A percentile compares a stretch with the other conserved stretches of the same genome.
Conservation (phyloP, 2,797 vertebrate species). For the Microctenopoma stevenorrisi region DNA sequence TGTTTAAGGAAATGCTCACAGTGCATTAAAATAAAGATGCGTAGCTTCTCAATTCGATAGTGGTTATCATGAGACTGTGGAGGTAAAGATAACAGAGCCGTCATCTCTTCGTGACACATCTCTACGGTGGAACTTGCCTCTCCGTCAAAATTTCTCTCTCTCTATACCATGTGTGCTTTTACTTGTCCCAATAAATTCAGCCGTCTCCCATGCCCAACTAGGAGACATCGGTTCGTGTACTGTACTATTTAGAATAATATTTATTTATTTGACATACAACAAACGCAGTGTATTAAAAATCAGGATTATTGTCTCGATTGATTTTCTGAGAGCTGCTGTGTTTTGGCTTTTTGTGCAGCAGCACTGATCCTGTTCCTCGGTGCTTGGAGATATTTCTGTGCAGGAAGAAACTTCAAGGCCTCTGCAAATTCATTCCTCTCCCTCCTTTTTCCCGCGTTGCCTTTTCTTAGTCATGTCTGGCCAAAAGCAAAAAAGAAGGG, state of each 20-base stretch:
- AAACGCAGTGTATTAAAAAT: no score
- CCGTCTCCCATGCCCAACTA: not conserved
- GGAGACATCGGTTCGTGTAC: no score
- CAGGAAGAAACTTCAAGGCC: slow-evolving; percentile 2
- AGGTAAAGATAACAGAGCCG: slow-evolving; percentile 29
- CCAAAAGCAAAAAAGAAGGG: slow-evolving; percentile 33
- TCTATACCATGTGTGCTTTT: slow-evolving; percentile 14
- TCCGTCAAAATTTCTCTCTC: slow-evolving; percentile 12
- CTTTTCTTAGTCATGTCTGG: slow-evolving; percentile 35
- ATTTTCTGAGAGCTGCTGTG: no score
- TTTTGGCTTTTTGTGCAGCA: no score
- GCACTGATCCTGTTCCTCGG: not conserved
- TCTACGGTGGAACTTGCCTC: slow-evolving; percentile 7
- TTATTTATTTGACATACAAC: no score
- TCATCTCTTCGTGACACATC: not conserved
- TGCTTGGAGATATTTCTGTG: not conserved
- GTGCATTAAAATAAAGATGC: slow-evolving; percentile 4
- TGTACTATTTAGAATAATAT: no score
- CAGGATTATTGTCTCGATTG: no score
- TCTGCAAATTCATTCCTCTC: slow-evolving; percentile 16
- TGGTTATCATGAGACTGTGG: slow-evolving; percentile 25
- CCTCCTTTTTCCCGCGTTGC: slow-evolving; percentile 1
- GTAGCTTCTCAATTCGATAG: slow-evolving; percentile 16
- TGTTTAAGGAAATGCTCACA: not conserved
- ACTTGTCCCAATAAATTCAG: not conserved